Percentiles rank a stretch among this genome's conserved stretches.
Evolutionary conservation across 2,888 invertebrate genomes (phyloP).

Genomic region (Ectropis crepuscularia): DNA sequence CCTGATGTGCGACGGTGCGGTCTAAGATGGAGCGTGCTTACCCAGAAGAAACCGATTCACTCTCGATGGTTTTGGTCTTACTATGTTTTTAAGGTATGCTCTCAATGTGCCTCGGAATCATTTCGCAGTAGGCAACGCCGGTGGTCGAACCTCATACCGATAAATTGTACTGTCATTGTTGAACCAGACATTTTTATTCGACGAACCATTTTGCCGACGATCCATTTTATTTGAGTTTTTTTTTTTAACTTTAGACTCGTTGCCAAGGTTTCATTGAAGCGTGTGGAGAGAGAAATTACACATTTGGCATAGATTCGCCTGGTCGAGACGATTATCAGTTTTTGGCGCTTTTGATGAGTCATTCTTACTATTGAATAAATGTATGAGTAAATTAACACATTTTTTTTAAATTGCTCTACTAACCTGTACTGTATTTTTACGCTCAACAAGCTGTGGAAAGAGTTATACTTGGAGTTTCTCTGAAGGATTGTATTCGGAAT

Average conservation of each 20-base stretch:
- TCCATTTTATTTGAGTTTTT: constrained; percentile 1
- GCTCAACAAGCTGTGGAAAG: not conserved
- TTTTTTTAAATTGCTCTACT: not conserved
- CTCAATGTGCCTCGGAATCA: constrained; percentile 5
- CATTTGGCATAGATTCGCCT: constrained; percentile 5
- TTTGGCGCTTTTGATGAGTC: not conserved
- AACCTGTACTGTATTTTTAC: not conserved
- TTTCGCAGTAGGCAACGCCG: constrained; percentile 21
- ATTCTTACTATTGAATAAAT: not conserved
- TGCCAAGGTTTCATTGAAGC: constrained; percentile 24
- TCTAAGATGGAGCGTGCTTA: too few relatives aligned
- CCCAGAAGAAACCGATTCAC: too few relatives aligned
- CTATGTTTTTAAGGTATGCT: not conserved
- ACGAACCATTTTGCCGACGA: constrained; percentile 8
- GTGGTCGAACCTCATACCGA: constrained; percentile 24
- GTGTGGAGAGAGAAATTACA: constrained; percentile 4
- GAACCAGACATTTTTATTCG: constrained; percentile 20
- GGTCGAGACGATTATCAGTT: not conserved
- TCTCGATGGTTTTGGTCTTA: too few relatives aligned
- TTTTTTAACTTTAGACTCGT: constrained; percentile 3
- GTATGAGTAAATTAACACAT: not conserved
- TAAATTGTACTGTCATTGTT: constrained; percentile 28
- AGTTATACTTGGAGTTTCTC: not conserved
- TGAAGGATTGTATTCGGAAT: too few relatives aligned
- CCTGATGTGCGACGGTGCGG: too few relatives aligned